Percentiles rank a stretch among this genome's conserved stretches.
phyloP scores from a whole-genome alignment of 2,797 vertebrate genomes.

The Geotrypetes seraphini region DNA sequence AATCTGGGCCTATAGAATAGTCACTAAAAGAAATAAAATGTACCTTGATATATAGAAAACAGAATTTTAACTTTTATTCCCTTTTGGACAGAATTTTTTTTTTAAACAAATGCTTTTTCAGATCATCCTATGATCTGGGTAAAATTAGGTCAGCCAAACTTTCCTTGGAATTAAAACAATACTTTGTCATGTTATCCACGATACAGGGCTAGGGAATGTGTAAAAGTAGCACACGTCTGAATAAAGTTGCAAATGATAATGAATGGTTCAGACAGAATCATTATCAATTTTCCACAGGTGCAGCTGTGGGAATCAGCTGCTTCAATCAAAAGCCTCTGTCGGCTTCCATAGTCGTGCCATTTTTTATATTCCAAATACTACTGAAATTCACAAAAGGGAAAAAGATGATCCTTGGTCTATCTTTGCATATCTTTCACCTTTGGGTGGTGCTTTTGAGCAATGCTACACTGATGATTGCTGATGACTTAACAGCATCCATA shows the following conservation, averaged over 20 bases:
- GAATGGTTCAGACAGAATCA: constrained; percentile 69
- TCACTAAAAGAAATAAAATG: no score
- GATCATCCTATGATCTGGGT: constrained; percentile 37
- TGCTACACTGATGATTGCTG: constrained; percentile 15
- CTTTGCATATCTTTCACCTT: constrained; percentile 44
- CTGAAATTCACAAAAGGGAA: constrained; percentile 41
- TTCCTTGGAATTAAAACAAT: constrained; percentile 48
- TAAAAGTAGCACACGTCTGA: constrained; percentile 60
- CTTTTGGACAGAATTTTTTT: constrained; percentile 2
- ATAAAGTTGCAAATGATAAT: constrained; percentile 64
- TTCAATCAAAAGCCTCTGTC: constrained; percentile 72
- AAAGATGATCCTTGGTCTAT: constrained; percentile 10
- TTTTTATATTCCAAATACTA: constrained; percentile 65
- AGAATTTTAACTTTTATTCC: no score
- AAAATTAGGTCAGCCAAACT: constrained; percentile 53
- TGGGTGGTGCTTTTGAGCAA: constrained; percentile 71
- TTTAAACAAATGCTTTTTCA: constrained; percentile 28
- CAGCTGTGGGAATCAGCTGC: constrained; percentile 64
- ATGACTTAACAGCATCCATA: constrained; percentile 11
- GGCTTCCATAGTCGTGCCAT: constrained; percentile 57
- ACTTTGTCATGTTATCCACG: constrained; percentile 62
- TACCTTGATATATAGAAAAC: no score
- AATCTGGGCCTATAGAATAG: no score
- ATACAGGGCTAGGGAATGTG: constrained; percentile 64
- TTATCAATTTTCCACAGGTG: constrained; percentile 72